Conservation (phyloP, 30 jellyfish, hydroid and myxozoan species). For the Calvadosia cruxmelitensis region DNA sequence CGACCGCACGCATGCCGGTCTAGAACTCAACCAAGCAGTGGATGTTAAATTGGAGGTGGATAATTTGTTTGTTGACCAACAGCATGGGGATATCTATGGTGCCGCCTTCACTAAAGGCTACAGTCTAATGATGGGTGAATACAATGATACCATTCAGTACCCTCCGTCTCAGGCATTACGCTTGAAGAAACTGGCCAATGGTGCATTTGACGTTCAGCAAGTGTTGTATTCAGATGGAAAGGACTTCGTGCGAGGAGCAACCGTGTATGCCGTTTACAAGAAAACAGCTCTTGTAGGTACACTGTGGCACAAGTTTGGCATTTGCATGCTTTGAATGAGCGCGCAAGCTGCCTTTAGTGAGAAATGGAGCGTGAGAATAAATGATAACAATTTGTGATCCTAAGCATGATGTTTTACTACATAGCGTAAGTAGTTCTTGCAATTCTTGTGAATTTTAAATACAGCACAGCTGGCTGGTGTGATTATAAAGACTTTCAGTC, state of each 20-base stretch:
- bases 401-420: too few species aligned
- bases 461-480: too few species aligned
- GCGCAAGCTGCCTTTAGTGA: too few species aligned
- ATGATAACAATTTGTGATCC: too few species aligned
- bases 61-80: slow-evolving; percentile 48
- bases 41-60: slow-evolving; percentile 33
- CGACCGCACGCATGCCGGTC: slow-evolving; percentile 16
- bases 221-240: slow-evolving; percentile 53
- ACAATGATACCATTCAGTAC: slow-evolving; percentile 26
- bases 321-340: slow-evolving; percentile 21
- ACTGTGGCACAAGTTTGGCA: slow-evolving; percentile 52
- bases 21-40: slow-evolving; percentile 8
- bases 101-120: slow-evolving; percentile 30
- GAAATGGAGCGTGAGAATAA: too few species aligned
- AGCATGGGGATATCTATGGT: slow-evolving; percentile 46
- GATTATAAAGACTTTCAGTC: too few species aligned
- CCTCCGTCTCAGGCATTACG: slow-evolving; percentile 41
- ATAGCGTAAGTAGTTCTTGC: too few species aligned
- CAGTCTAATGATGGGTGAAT: slow-evolving; percentile 14
- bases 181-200: slow-evolving; percentile 5
- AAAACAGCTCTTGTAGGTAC: slow-evolving; percentile 63
- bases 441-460: too few species aligned
- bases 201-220: slow-evolving; percentile 23
- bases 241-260: slow-evolving; percentile 50
- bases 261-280: slow-evolving; percentile 36